A percentile compares a stretch with the other conserved stretches of the same genome.
Evolutionary conservation across 2,797 vertebrate genomes (phyloP).

Genomic region (Brachyrhaphis roseni): DNA sequence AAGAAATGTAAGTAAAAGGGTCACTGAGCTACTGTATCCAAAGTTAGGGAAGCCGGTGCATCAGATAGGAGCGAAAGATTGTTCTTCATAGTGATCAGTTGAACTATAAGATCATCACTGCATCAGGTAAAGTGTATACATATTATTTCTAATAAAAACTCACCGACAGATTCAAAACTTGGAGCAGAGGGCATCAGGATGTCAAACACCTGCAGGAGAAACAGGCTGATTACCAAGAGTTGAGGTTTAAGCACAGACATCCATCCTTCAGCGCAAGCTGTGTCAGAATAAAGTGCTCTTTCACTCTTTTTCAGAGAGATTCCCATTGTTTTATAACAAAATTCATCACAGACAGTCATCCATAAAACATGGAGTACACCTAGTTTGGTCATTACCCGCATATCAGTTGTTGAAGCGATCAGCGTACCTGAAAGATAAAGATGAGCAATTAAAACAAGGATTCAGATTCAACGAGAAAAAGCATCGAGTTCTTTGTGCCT

Average conservation of each 20-base stretch:
- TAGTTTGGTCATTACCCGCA: conserved; percentile 27
- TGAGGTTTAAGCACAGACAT: rapidly evolving
- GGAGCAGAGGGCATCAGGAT: neutral
- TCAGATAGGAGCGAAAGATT: conserved; percentile 83
- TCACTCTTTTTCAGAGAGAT: conserved; percentile 95
- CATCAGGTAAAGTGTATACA: neutral
- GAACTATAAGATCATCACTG: conserved; percentile 83
- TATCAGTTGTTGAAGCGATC: rapidly evolving
- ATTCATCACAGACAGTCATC: conserved; percentile 88
- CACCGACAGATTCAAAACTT: conserved; percentile 1
- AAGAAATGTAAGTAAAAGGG: neutral
- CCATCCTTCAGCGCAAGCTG: conserved; percentile 52
- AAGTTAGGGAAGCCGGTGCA: conserved; percentile 4
- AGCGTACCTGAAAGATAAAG: neutral
- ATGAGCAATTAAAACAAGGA: too few species aligned
- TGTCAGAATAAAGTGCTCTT: conserved; percentile 85
- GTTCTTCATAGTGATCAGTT: conserved; percentile 70
- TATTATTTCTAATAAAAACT: rapidly evolving
- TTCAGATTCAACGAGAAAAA: rapidly evolving
- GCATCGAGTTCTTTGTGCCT: conserved; percentile 69
- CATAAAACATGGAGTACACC: rapidly evolving
- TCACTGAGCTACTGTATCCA: rapidly evolving
- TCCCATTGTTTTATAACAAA: conserved; percentile 87
- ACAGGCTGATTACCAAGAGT: rapidly evolving
- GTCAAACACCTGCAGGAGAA: conserved; percentile 33